These are phyloP conservation scores for Cirrhinus molitorella DNA, from an alignment of 2,797 vertebrate species.

Conservation along the genomic window DNA sequence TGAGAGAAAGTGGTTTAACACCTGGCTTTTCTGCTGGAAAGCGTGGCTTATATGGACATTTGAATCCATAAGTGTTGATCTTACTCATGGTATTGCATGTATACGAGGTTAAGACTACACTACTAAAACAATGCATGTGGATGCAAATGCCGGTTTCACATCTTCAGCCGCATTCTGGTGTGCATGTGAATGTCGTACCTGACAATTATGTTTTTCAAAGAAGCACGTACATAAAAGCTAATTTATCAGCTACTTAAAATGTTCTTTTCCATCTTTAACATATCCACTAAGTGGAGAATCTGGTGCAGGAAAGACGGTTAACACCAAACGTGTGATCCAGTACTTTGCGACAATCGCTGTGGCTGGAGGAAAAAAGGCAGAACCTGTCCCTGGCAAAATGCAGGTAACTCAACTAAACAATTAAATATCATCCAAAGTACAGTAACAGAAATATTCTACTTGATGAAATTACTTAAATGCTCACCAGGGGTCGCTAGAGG, in stretches of 20 bases:
- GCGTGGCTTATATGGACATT: not conserved
- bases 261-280: not conserved
- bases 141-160: not conserved
- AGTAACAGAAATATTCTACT: not conserved
- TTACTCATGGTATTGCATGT: not conserved
- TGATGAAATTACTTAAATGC: constrained; percentile 19
- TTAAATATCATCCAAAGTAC: not conserved
- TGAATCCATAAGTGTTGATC: not conserved
- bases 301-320: constrained; percentile 85
- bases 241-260: too few relatives aligned
- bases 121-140: too few relatives aligned
- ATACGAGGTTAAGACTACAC: not conserved
- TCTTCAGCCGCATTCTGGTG: too few relatives aligned
- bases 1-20: not conserved
- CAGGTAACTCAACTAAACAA: constrained; percentile 57
- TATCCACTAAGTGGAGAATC: constrained; percentile 81
- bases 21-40: not conserved
- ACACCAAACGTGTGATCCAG: constrained; percentile 88
- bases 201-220: too few relatives aligned
- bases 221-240: too few relatives aligned
- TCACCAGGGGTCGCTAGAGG: constrained; percentile 81
- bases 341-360: constrained; percentile 87
- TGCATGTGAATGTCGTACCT: too few relatives aligned
- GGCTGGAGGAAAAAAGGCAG: constrained; percentile 50
- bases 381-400: constrained; percentile 58